Base-by-base conservation (phyloP, 2,888 invertebrate genomes). In the Lacanobia oleracea region DNA sequence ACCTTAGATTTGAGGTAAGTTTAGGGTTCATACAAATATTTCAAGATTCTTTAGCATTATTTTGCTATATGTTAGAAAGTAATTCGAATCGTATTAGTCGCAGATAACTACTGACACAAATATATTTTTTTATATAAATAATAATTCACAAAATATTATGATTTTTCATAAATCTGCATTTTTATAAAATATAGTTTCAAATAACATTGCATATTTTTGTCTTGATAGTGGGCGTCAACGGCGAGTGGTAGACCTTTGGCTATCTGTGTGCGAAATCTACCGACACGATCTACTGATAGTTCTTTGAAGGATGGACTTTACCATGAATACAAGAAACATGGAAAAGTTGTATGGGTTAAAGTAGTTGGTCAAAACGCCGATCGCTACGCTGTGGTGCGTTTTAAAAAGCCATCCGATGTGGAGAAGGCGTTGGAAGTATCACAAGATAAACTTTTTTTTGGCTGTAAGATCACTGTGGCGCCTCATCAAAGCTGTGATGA, bases 281-380 rank as follows among this genome's bases (percentile, higher is more conserved):
- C 99, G 82, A 97, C 98, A 81, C 97, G 99, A 88, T 99, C 98
- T 88, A 97, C 98, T 92, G 99, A 99, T 94, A 98, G 99, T 88
- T 99, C 99, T 89, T 96, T 99, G 87, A 99, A 99, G 96, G 99
- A 99, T 96, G 99, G 99, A 85, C 97, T 99, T 86, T 99, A 99
- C 96, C 99, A 99, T 96, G 99, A 99, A 96, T 99, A 99, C 97
- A 99, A 99, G 96, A 99, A 99, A 93, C 99, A 99, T 95, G 99
- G 99, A 81, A 99, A 99, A 96, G 99, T 99, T 88, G 98, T 98
- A 87, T 98, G 98, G 97, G 99, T 99, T 75, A 98, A 98, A 93
- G 98, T 99, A 79, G 98, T 98, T 81, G 99, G 99, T 37, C 98
- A 98, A 89, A 98, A 98, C 85, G 97, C 98, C 66, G 99, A 99